Evolutionary conservation across 1,140 invertebrate species (phyloP).

Genomic region (Drosophila auraria): DNA sequence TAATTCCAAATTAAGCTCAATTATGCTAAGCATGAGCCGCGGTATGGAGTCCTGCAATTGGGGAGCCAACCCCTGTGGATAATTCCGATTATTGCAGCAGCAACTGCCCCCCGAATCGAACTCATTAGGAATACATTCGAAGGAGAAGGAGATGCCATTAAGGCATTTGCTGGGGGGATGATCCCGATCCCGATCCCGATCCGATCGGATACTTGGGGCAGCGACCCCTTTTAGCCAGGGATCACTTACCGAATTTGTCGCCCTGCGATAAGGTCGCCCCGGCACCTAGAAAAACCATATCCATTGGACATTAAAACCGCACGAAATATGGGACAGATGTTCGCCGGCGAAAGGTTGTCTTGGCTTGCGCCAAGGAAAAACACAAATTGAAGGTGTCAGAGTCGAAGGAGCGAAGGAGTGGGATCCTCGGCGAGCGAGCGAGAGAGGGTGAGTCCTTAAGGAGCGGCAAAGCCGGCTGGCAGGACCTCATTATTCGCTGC

Average conservation of each 20-base stretch:
- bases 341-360: conserved; percentile 45
- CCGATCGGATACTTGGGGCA: conserved; percentile 15
- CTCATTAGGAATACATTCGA: conserved; percentile 32
- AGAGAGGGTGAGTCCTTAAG: conserved; percentile 39
- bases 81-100: conserved; percentile 4
- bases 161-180: conserved; percentile 31
- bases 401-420: conserved; percentile 43
- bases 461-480: conserved; percentile 71
- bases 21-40: conserved; percentile 61
- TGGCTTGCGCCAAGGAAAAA: conserved; percentile 76
- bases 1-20: conserved; percentile 70
- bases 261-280: conserved; percentile 51
- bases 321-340: conserved; percentile 83
- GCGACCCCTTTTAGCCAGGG: conserved; percentile 29
- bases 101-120: conserved; percentile 28
- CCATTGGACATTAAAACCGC: conserved; percentile 68
- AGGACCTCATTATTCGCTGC: conserved; percentile 75
- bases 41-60: conserved; percentile 20
- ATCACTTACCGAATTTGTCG: conserved; percentile 76
- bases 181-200: conserved; percentile 10
- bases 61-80: conserved; percentile 22
- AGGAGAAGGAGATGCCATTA: conserved; percentile 4
- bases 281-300: conserved; percentile 35
- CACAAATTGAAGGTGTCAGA: conserved; percentile 77
- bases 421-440: conserved; percentile 7